phyloP scores from a whole-genome alignment of 2,113 vertebrate genomes.

The Acanthochromis polyacanthus region DNA sequence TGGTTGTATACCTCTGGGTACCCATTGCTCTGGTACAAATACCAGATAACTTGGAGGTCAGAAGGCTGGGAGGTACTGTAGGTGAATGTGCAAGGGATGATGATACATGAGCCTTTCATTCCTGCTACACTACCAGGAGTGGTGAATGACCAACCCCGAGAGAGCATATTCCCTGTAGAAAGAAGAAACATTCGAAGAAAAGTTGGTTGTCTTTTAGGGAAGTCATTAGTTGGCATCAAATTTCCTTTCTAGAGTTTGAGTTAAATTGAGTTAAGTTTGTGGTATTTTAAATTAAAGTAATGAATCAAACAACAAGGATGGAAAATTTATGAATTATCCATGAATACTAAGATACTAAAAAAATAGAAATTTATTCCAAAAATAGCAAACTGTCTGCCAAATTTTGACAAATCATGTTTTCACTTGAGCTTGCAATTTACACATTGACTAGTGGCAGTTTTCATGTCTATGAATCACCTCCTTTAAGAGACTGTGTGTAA shows the following conservation, averaged over 20 bases:
- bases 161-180: constrained; percentile 64
- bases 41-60: constrained; percentile 61
- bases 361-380: no score
- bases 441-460: no score
- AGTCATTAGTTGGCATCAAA: neutral
- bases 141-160: constrained; percentile 69
- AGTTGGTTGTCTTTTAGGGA: neutral
- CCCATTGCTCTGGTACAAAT: constrained; percentile 41
- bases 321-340: no score
- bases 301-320: neutral
- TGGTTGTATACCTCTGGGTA: constrained; percentile 38
- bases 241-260: no score
- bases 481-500: no score
- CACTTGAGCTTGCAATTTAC: no score
- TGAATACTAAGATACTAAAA: no score
- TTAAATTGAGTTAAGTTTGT: no score
- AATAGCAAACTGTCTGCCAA: no score
- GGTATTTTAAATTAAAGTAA: no score
- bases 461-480: no score
- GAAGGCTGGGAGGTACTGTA: constrained; percentile 40
- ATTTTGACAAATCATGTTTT: no score
- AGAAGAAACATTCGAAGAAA: constrained; percentile 2
- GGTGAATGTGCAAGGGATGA: constrained; percentile 72
- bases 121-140: constrained; percentile 64
- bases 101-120: constrained; percentile 69